Conservation (phyloP, 1,140 invertebrate genomes). For the Anadara kagoshimensis region DNA sequence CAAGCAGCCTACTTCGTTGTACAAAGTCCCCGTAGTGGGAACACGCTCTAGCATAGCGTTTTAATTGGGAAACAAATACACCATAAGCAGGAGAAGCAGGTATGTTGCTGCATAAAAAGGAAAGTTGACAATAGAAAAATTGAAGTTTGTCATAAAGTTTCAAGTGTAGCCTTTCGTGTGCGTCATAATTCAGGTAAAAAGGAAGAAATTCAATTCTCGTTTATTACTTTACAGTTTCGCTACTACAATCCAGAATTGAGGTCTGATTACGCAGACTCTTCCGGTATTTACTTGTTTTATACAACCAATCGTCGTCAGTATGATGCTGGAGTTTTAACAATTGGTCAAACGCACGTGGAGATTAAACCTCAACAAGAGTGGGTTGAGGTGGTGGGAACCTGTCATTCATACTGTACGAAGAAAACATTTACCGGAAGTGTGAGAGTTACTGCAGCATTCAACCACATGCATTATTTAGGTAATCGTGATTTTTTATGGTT, state of each 20-base stretch:
- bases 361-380: neutral
- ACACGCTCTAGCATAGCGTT: too few species aligned
- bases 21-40: too few species aligned
- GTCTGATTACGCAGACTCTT: conserved; percentile 6
- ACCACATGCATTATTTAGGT: conserved; percentile 36
- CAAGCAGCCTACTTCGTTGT: too few species aligned
- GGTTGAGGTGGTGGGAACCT: neutral
- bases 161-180: too few species aligned
- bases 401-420: neutral
- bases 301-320: neutral
- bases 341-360: neutral
- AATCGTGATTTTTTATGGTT: neutral
- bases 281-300: conserved; percentile 15
- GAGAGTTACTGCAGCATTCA: conserved; percentile 2
- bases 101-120: too few species aligned
- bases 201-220: too few species aligned
- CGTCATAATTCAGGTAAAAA: too few species aligned
- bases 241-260: conserved; percentile 19
- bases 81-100: too few species aligned
- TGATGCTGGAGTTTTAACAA: conserved; percentile 2
- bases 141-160: too few species aligned
- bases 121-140: too few species aligned
- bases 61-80: too few species aligned
- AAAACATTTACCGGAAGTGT: neutral
- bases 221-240: conserved; percentile 3